A percentile compares a stretch with the other conserved stretches of the same genome.
These are phyloP conservation scores for Cremastinae sp. DNA, from an alignment of 2,888 invertebrate genomes.

Conservation along the genomic window DNA sequence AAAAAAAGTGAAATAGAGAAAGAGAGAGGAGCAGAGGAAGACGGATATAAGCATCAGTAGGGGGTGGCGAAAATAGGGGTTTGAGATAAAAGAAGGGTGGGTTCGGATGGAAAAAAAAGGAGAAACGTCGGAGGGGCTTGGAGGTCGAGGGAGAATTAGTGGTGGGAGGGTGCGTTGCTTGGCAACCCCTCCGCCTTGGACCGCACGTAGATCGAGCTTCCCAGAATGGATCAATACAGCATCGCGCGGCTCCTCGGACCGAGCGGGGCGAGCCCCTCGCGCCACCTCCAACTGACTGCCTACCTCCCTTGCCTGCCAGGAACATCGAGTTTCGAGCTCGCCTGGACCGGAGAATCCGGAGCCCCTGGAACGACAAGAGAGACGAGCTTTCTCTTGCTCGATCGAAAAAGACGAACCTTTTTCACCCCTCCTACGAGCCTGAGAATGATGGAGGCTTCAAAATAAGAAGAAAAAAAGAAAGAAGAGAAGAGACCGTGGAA, in stretches of 20 bases:
- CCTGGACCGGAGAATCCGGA: no score
- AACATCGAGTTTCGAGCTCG: no score
- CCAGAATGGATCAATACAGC: slow-evolving; percentile 79
- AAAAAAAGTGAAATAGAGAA: slow-evolving; percentile 24
- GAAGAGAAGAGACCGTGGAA: no score
- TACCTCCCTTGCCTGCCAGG: no score
- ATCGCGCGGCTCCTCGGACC: slow-evolving; percentile 78
- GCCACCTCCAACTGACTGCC: no score
- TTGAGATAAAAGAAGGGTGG: slow-evolving; percentile 51
- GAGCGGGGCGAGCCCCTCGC: slow-evolving; percentile 76
- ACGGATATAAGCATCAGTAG: slow-evolving; percentile 43
- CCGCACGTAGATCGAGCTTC: slow-evolving; percentile 72
- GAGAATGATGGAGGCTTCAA: no score
- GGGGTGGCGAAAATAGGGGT: no score
- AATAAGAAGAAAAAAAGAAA: no score
- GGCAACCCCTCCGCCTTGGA: slow-evolving; percentile 72
- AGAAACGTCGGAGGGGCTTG: slow-evolving; percentile 48
- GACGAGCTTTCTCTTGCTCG: not conserved
- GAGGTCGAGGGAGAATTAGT: slow-evolving; percentile 55
- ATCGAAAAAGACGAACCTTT: no score
- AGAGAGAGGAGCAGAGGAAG: slow-evolving; percentile 37
- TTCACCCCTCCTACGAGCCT: no score
- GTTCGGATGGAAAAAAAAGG: slow-evolving; percentile 41
- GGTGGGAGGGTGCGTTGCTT: slow-evolving; percentile 73
- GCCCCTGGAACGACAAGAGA: slow-evolving; percentile 53